Conservation (phyloP, 2,797 vertebrate genomes). For the Aselliscus stoliczkanus region DNA sequence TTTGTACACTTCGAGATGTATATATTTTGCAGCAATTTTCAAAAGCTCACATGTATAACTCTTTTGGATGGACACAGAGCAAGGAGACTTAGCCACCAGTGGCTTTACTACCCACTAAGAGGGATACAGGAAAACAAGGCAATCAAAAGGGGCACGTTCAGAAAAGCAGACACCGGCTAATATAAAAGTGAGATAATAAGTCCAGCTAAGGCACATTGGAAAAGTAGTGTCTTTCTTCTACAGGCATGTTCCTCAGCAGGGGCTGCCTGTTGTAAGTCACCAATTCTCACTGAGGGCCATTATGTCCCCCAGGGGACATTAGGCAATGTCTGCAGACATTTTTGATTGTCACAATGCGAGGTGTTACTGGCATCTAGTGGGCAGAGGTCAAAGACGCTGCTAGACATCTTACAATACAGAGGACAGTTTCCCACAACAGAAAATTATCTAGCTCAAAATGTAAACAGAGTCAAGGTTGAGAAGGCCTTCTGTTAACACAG, state of each 20-base stretch:
- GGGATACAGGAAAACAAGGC: too few relatives aligned
- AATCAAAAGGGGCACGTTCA: background rate
- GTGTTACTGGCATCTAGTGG: background rate
- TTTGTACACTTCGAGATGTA: background rate
- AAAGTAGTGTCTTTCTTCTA: background rate
- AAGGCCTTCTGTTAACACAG: background rate
- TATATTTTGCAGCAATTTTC: background rate
- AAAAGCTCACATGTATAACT: background rate
- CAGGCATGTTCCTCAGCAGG: background rate
- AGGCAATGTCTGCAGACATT: background rate
- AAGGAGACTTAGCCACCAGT: background rate
- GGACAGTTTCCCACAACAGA: background rate
- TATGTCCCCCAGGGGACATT: too few relatives aligned
- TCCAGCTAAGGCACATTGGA: background rate
- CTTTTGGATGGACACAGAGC: too few relatives aligned
- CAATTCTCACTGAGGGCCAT: background rate
- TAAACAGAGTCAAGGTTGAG: background rate
- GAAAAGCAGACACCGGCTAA: background rate
- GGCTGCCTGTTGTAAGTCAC: fast-evolving
- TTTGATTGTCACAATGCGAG: background rate
- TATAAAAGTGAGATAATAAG: background rate
- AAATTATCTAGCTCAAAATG: background rate
- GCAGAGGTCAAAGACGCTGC: background rate
- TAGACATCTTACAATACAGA: fast-evolving
- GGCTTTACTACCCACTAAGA: background rate